phyloP scores from a whole-genome alignment of 1,140 invertebrate species.

The Pogonus chalceus region DNA sequence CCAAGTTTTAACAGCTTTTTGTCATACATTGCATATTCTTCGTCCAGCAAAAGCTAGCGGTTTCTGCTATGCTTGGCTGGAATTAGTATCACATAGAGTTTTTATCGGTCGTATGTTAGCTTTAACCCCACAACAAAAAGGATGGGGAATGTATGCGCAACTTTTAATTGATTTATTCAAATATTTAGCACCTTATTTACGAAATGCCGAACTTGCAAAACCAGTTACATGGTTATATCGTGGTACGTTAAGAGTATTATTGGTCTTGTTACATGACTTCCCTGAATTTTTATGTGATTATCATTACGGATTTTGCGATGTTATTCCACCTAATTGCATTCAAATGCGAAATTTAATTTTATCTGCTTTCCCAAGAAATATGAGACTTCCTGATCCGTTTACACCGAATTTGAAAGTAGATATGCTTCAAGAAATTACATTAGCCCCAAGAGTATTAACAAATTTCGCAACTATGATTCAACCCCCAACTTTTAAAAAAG shows the following conservation, averaged over 20 bases:
- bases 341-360: constrained; percentile 98
- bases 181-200: constrained; percentile 90
- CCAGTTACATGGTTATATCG: constrained; percentile 91
- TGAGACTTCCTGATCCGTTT: constrained; percentile 96
- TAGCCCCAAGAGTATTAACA: constrained; percentile 78
- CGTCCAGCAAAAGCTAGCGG: constrained; percentile 91
- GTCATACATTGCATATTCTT: constrained; percentile 85
- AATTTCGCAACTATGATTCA: constrained; percentile 85
- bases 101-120: constrained; percentile 92
- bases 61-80: constrained; percentile 97
- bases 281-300: constrained; percentile 99
- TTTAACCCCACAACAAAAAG: constrained; percentile 73
- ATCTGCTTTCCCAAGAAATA: constrained; percentile 94
- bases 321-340: constrained; percentile 97
- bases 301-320: constrained; percentile 98
- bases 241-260: constrained; percentile 88
- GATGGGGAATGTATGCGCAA: constrained; percentile 84
- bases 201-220: constrained; percentile 91
- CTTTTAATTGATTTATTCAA: constrained; percentile 92
- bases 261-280: constrained; percentile 96
- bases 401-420: constrained; percentile 96
- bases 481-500: constrained; percentile 81
- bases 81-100: constrained; percentile 90
- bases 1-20: constrained; percentile 80
- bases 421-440: constrained; percentile 74